Evolutionary conservation across 2,888 invertebrate genomes (phyloP), one percentile per base, ranked within the genome.

Genomic region (Agriopis leucophaearia): DNA sequence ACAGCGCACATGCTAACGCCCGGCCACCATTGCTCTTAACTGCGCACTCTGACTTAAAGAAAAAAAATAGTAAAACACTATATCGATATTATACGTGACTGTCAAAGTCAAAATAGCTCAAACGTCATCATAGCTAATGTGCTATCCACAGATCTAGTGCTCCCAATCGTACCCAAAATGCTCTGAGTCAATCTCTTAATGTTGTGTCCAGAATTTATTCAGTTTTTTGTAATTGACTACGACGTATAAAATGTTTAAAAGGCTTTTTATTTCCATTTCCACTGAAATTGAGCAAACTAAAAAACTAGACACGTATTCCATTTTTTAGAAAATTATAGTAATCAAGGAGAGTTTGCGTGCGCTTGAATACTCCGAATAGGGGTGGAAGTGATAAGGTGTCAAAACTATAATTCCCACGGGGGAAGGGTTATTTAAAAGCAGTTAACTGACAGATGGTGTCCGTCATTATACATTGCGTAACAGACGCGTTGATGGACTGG

Each of bases 371-470:
- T 12, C 2, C 27, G 50, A 42, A 16, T 59, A 56, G 58, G 73
- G 70, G 60, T 66, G 72, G 70, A 66, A 69, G 72, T 72, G 66
- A 66, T 68, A 72, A 65, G 56, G 72, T 72, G 74, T 73, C 72
- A 70, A 72, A 74, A 69, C 73, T 71, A 62, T 73, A 69, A 73
- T 74, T 74, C 55, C 60, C 56, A 55, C 35, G 12, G 60, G 62
- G 70, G 54, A 71, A 68, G 69, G 72, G 71, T 72, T 72, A 71
- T 75, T 75, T 71, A 72, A 72, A 72, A 65, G 75, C 65, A 71
- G 64, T 75, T 72, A 75, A 61, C 51, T 59, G 69, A 61, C 65
- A 72, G 70, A 60, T 66, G 59, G 61, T 72, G 69, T 68, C 64
- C 60, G 58, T 54, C 57, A 67, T 59, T 72, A 45, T 56, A 13